phyloP scores from a whole-genome alignment of 2,888 invertebrate species.

The Noctuana brunneofusca region DNA sequence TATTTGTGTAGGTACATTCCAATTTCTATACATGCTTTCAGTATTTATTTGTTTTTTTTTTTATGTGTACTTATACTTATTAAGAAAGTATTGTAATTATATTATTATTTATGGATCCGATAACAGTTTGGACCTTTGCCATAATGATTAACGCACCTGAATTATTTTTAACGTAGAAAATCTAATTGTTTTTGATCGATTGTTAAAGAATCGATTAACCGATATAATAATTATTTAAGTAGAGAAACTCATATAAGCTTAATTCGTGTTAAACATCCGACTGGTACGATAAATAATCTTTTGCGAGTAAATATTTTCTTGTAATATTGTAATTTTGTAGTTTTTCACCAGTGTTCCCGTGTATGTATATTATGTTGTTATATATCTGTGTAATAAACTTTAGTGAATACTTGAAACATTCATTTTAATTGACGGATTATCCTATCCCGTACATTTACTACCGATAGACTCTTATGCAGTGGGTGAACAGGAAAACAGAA shows the following conservation, averaged over 20 bases:
- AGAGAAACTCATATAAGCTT: constrained; percentile 20
- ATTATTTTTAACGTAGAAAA: constrained; percentile 20
- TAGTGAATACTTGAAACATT: constrained; percentile 50
- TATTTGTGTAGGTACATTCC: constrained; percentile 29
- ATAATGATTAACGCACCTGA: constrained; percentile 21
- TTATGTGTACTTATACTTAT: constrained; percentile 10
- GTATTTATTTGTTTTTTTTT: constrained; percentile 26
- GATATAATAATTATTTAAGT: constrained; percentile 3
- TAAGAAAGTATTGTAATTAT: constrained; percentile 5
- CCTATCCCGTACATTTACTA: neutral
- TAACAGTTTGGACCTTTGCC: constrained; percentile 19
- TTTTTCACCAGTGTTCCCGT: constrained; percentile 73
- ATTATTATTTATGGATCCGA: constrained; percentile 1
- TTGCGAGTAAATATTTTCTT: constrained; percentile 69
- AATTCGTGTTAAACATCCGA: constrained; percentile 18
- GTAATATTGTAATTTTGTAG: constrained; percentile 67
- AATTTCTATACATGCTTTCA: constrained; percentile 33
- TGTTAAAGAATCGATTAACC: neutral
- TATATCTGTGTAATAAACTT: constrained; percentile 75
- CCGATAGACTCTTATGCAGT: no score
- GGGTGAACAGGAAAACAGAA: no score
- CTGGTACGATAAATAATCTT: constrained; percentile 38
- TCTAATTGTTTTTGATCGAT: neutral
- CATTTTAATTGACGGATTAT: neutral
- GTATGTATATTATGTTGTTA: constrained; percentile 47